Conservation (phyloP, 2,113 vertebrate species). For the Macrotus californicus region DNA sequence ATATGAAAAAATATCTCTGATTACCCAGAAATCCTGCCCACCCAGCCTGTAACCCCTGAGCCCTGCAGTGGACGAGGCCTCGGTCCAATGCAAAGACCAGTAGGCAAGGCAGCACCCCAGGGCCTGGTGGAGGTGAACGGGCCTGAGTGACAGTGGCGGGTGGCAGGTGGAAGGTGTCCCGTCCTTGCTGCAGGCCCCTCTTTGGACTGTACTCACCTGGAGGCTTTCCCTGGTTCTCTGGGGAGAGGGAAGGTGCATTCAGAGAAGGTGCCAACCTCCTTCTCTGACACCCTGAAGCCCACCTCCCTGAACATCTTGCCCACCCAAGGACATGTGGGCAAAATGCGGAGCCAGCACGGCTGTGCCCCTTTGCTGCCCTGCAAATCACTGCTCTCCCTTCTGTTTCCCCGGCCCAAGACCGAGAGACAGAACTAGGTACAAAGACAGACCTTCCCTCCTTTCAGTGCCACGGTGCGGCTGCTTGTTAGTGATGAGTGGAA, state of each 20-base stretch:
- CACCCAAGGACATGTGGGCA: neutral
- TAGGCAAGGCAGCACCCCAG: neutral
- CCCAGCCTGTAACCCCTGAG: neutral
- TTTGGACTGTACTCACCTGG: neutral
- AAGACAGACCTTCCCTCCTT: neutral
- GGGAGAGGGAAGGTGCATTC: neutral
- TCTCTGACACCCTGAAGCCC: neutral
- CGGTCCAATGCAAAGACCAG: rapidly evolving
- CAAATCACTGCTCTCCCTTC: neutral
- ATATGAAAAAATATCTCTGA: neutral
- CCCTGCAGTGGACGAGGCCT: neutral
- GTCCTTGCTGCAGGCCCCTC: neutral
- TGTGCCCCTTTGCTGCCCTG: neutral
- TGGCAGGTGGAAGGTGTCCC: neutral
- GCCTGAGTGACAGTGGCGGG: neutral
- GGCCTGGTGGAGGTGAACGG: neutral
- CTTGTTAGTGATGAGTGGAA: neutral
- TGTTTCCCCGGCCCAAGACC: neutral
- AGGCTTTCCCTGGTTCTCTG: neutral
- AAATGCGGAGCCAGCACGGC: neutral
- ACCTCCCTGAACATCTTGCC: neutral
- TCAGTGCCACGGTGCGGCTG: neutral
- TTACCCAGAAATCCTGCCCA: neutral
- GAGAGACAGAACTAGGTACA: neutral
- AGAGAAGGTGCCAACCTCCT: neutral